Conservation (phyloP, 2,797 vertebrate species). For the Tarsius wallacei region DNA sequence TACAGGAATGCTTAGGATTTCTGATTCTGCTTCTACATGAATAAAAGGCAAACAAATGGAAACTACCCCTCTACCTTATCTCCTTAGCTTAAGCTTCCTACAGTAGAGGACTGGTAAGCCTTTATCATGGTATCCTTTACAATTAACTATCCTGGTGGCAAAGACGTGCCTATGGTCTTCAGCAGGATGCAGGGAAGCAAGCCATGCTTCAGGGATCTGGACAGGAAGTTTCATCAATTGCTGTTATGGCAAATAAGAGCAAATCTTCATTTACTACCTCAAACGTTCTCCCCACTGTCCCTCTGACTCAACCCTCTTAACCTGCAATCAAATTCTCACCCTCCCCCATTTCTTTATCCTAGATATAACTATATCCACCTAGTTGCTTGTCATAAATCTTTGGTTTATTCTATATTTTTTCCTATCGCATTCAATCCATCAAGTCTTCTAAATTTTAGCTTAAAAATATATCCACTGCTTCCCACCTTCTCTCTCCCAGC, state of each 20-base stretch:
- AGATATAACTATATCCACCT: background rate
- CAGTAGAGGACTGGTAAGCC: background rate
- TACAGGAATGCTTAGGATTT: slow-evolving; percentile 19
- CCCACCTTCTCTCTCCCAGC: background rate
- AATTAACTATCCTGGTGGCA: background rate
- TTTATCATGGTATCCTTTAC: background rate
- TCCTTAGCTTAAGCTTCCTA: slow-evolving; percentile 33
- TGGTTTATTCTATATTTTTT: background rate
- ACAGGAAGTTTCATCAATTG: background rate
- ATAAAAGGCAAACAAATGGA: slow-evolving; percentile 13
- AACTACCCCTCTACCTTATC: background rate
- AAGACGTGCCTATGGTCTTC: background rate
- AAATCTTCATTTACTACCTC: slow-evolving; percentile 14
- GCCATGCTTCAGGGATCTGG: background rate
- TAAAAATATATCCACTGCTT: slow-evolving; percentile 5
- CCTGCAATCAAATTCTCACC: background rate
- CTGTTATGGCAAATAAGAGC: background rate
- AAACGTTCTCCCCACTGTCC: background rate
- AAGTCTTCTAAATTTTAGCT: background rate
- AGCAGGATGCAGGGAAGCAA: background rate
- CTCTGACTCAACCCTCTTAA: background rate
- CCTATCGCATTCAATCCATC: background rate
- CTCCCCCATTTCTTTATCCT: background rate
- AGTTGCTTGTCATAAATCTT: background rate
- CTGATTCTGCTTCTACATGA: background rate